A percentile compares a stretch with the other conserved stretches of the same genome.
Conservation (phyloP, 2,797 vertebrate species). For the Peromyscus attwateri region DNA sequence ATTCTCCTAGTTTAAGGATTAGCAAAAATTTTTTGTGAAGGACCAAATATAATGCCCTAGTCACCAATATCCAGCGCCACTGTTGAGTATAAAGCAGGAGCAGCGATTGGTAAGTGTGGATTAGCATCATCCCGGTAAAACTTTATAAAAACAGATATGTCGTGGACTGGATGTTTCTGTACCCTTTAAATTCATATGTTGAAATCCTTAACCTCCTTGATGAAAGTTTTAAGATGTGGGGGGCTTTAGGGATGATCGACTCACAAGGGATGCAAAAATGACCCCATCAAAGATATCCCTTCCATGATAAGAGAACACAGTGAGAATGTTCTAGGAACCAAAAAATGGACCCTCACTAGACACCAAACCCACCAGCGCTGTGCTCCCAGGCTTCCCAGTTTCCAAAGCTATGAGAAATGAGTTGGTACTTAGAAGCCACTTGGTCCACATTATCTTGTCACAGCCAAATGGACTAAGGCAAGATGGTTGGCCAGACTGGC, state of each 20-base stretch:
- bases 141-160: slow-evolving; percentile 20
- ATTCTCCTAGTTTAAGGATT: neutral
- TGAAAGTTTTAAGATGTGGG: neutral
- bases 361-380: neutral
- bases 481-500: neutral
- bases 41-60: neutral
- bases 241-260: no score
- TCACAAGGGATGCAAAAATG: neutral
- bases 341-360: neutral
- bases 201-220: neutral
- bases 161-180: neutral
- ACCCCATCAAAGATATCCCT: neutral
- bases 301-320: neutral
- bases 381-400: neutral
- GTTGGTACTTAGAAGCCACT: neutral
- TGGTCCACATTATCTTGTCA: neutral
- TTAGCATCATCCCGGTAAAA: neutral
- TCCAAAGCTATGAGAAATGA: neutral
- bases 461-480: neutral
- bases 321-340: neutral
- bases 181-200: neutral
- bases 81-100: neutral
- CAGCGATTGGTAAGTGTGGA: neutral
- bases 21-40: neutral
- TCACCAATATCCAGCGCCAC: neutral